Percentiles rank a stretch among this genome's conserved stretches.
Conservation (phyloP, 2,888 invertebrate genomes). For the Drosophila macrothrix region DNA sequence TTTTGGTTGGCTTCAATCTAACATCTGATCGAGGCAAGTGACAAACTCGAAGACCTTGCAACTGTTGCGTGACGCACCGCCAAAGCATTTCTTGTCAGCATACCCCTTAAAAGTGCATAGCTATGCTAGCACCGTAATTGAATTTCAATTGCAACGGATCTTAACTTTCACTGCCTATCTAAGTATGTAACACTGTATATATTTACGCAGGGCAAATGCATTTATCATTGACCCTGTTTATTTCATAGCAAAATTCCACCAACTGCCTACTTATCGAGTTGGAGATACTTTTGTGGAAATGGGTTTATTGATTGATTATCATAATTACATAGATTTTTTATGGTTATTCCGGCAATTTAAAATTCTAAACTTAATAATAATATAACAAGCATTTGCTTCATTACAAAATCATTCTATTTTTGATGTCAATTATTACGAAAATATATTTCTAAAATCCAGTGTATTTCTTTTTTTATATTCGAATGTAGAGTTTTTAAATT, state of each 20-base stretch:
- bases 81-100: slow-evolving; percentile 21
- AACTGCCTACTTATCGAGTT: background rate
- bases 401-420: background rate
- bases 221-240: background rate
- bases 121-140: slow-evolving; percentile 28
- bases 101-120: slow-evolving; percentile 6
- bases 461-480: background rate
- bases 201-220: background rate
- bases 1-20: slow-evolving; percentile 16
- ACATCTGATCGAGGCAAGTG: slow-evolving; percentile 54
- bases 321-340: background rate
- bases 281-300: background rate
- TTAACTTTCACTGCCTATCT: slow-evolving; percentile 48
- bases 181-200: background rate
- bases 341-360: background rate
- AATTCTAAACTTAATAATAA: background rate
- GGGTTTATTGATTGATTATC: background rate
- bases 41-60: slow-evolving; percentile 33
- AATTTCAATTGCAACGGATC: slow-evolving; percentile 50
- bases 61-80: slow-evolving; percentile 28
- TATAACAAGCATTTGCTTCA: no score
- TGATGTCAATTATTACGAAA: background rate
- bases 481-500: background rate
- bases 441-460: background rate
- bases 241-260: background rate